Base-by-base conservation (phyloP, 2,888 invertebrate species). In the Odontothrips loti region DNA sequence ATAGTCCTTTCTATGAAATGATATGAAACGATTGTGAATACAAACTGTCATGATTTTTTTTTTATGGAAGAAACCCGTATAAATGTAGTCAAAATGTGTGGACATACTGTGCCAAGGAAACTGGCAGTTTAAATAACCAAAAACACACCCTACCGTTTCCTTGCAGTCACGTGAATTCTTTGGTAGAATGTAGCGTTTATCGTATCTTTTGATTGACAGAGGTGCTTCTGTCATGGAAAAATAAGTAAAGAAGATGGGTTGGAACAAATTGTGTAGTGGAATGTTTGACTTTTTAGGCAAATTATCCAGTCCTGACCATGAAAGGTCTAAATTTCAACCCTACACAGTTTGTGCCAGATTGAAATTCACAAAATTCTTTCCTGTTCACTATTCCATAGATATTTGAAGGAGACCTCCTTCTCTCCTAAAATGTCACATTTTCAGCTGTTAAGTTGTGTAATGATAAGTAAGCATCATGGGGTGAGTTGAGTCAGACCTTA, bases 1-100 rank as follows among this genome's bases (percentile, higher is more conserved):
- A 75, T 75, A 75, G 68, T 75, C 68, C 68, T 75, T 75, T 75
- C 68, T 75, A 75, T 75, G 68, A 75, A 75, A 75, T 75, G 68
- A 75, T 75, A 75, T 75, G 68, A 27, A 75, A 75, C 23, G 68
- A 68, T 68, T 68, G 68, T 68, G 68, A 75, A 75, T 75, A 75
- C 68, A 27, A 75, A 27, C 68, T 75, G 68, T 23, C 68, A 75
- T 75, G 23, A 75, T 75, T 75, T 75, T 68, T 75, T 43, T 75
- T 75, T 11, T 27, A 75, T 12, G 68, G 27, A 75, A 75, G 23
- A 75, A 75, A 27, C 68, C 68, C 68, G 68, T 75, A 27, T 75
- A 75, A 75, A 75, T 75, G 68, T 75, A 75, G 68, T 75, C 27
- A 75, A 75, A 75, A 75, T 27, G 68, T 75, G 68, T 75, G 68